Percentiles rank a stretch among this genome's conserved stretches.
Evolutionary conservation across 2,797 vertebrate genomes (phyloP).

Genomic region (Bradypodion ventrale): DNA sequence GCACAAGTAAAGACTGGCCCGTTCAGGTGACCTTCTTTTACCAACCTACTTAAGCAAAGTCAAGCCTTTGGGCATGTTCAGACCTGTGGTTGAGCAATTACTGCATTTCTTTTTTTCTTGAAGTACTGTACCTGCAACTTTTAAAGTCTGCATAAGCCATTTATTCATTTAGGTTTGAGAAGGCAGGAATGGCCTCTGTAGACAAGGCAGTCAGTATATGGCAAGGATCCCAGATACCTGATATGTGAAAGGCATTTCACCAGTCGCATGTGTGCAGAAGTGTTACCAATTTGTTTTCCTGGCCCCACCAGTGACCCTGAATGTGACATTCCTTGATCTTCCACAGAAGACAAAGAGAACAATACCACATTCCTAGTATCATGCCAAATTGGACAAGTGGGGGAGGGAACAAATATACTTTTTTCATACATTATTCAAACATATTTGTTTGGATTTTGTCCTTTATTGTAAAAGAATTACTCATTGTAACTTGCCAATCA

Average conservation of each 20-base stretch:
- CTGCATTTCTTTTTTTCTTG: conserved; percentile 21
- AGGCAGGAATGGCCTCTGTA: background rate
- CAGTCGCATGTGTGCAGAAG: too few relatives aligned
- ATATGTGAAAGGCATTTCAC: background rate
- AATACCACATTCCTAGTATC: conserved; percentile 7
- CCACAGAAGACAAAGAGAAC: background rate
- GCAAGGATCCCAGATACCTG: background rate
- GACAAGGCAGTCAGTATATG: background rate
- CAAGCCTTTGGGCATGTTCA: conserved; percentile 42
- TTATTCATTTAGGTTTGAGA: conserved; percentile 18
- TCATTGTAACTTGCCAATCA: conserved; percentile 42
- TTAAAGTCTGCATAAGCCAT: conserved; percentile 1
- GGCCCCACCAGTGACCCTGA: background rate
- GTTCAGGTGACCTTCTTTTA: conserved; percentile 23
- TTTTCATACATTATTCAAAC: conserved; percentile 58
- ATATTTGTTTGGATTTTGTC: conserved; percentile 42
- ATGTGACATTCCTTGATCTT: too few relatives aligned
- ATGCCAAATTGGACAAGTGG: conserved; percentile 28
- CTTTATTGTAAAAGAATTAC: conserved; percentile 43
- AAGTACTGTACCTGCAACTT: background rate
- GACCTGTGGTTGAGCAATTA: conserved; percentile 39
- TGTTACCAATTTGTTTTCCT: background rate
- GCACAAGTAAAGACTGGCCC: conserved; percentile 14
- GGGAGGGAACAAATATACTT: conserved; percentile 41
- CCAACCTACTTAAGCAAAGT: conserved; percentile 42